phyloP scores from a whole-genome alignment of 2,888 invertebrate species.

The Dimorphilus gyrociliatus region DNA sequence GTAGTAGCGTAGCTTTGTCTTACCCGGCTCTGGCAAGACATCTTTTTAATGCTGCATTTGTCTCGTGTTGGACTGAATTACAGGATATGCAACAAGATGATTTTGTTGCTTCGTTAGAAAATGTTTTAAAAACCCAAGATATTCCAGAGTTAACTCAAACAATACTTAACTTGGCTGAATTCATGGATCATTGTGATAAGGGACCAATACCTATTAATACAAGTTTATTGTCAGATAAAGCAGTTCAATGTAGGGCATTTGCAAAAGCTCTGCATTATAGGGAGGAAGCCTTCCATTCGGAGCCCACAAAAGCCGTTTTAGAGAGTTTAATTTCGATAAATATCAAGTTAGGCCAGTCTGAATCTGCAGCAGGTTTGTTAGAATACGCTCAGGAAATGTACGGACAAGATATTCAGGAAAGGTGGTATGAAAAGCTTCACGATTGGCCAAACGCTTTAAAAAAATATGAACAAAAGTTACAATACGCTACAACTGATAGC shows the following conservation, averaged over 20 bases:
- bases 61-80: conserved; percentile 95
- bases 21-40: conserved; percentile 84
- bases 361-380: conserved; percentile 79
- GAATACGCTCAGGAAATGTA: conserved; percentile 63
- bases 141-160: conserved; percentile 90
- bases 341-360: conserved; percentile 93
- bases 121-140: conserved; percentile 72
- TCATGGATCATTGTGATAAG: conserved; percentile 93
- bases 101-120: conserved; percentile 65
- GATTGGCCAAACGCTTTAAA: conserved; percentile 92
- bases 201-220: conserved; percentile 79
- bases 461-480: conserved; percentile 61
- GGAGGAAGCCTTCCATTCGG: conserved; percentile 72
- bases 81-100: conserved; percentile 62
- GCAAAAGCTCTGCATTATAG: conserved; percentile 71
- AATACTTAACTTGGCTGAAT: conserved; percentile 88
- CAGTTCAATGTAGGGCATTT: conserved; percentile 75
- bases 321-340: conserved; percentile 84
- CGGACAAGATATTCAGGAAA: conserved; percentile 47
- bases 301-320: conserved; percentile 59
- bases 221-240: conserved; percentile 70
- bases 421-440: conserved; percentile 97
- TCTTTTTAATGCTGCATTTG: conserved; percentile 93
- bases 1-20: conserved; percentile 57
- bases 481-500: conserved; percentile 24